Conservation (phyloP, 1,140 invertebrate species). For the Galendromus occidentalis region DNA sequence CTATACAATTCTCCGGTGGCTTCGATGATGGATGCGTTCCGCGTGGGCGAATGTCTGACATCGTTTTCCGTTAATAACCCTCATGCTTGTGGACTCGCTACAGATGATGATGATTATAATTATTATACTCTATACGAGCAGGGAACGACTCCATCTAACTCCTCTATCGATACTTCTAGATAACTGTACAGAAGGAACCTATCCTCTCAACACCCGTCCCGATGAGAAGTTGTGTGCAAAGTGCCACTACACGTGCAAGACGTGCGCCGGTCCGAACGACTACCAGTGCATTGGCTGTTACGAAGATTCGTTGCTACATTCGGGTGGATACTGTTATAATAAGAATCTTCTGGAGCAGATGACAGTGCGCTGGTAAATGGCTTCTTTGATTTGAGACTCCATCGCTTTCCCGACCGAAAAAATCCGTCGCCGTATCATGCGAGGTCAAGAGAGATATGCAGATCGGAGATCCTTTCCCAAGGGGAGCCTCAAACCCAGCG, state of each 20-base stretch:
- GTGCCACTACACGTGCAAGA: constrained; percentile 39
- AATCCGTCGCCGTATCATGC: no score
- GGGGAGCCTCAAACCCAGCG: no score
- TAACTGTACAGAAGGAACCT: neutral
- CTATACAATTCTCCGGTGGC: no score
- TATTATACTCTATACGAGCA: no score
- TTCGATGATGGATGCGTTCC: no score
- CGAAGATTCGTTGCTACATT: constrained; percentile 14
- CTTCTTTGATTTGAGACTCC: neutral
- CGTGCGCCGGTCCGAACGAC: constrained; percentile 35
- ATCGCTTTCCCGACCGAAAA: no score
- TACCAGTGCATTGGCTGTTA: constrained; percentile 36
- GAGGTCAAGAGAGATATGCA: no score
- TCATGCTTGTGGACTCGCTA: no score
- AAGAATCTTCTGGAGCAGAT: constrained; percentile 16
- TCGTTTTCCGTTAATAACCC: no score
- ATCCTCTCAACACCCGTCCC: neutral
- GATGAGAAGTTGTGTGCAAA: constrained; percentile 22
- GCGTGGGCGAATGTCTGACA: no score
- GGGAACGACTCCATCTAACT: neutral
- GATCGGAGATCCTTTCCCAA: no score
- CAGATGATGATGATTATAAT: no score
- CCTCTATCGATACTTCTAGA: neutral
- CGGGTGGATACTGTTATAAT: constrained; percentile 17
- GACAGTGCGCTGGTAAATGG: neutral